Base-by-base conservation (phyloP, 1,140 invertebrate species). In the Pentalonia nigronervosa region DNA sequence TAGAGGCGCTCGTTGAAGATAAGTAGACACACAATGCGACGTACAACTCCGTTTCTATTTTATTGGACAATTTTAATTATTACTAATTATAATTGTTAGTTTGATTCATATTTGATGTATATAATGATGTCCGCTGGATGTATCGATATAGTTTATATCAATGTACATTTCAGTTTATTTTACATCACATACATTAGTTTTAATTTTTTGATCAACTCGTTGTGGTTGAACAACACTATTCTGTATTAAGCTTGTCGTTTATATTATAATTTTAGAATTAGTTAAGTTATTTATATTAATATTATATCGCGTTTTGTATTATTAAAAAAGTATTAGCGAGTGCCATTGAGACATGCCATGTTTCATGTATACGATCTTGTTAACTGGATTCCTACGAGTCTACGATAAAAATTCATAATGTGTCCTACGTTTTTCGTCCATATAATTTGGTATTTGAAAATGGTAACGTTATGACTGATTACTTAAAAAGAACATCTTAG, bases 141-240 rank as follows among this genome's bases (percentile, higher is more conserved):
- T 76, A 17, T 0, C 0, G 1, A n/a, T 67, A 67, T 1, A n/a
- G 6, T n/a, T 0, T 1, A 17, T n/a, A 76, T 76, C 17, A 30
- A 76, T 67, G 17, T 67, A n/a, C 0, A 23, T 53, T 53, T 53
- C 23, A 23, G 20, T 53, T 23, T 53, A n/a, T n/a, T n/a, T 76
- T 76, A n/a, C n/a, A 17, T n/a, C 14, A n/a, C 4, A 17, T 76
- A n/a, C n/a, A 76, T 76, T n/a, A n/a, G 60, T 76, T 76, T n/a
- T 76, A 7, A 76, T n/a, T 9, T 53, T 67, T n/a, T 67, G 60
- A 67, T 67, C 25, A 9, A n/a, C 30, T 76, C n/a, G 25, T 25
- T 67, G 60, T n/a, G 9, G 11, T n/a, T 0, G 14, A 76, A n/a
- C n/a, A 76, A n/a, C n/a, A 76, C 17, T n/a, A 76, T n/a, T n/a